Evolutionary conservation across 2,113 vertebrate genomes (phyloP).

Genomic region (Acrocephalus kingi): DNA sequence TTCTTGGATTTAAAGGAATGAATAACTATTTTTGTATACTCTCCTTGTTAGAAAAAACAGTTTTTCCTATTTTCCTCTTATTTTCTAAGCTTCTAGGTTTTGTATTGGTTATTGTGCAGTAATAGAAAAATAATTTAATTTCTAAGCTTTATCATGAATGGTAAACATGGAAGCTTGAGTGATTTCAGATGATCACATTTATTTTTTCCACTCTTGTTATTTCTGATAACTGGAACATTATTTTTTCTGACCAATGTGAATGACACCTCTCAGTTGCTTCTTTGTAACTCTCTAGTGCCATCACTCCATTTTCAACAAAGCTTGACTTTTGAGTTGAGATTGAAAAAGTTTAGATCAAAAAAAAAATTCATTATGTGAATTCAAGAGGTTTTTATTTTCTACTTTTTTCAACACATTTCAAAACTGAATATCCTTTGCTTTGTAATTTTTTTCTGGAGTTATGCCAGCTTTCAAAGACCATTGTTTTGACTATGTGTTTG

Average conservation of each 20-base stretch:
- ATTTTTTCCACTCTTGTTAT: background rate
- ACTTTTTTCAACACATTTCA: background rate
- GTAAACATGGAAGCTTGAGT: background rate
- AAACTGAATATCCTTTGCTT: constrained; percentile 8
- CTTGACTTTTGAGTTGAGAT: background rate
- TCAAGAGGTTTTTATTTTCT: background rate
- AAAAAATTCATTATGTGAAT: background rate
- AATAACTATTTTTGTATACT: background rate
- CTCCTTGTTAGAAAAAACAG: background rate
- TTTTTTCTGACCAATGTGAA: background rate
- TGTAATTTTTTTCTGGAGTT: constrained; percentile 4
- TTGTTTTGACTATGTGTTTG: constrained; percentile 32
- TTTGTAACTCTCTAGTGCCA: background rate
- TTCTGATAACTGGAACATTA: background rate
- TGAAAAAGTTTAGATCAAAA: background rate
- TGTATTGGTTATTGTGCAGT: background rate
- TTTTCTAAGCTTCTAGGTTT: background rate
- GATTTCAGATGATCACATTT: background rate
- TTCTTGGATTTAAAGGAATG: background rate
- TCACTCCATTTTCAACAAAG: background rate
- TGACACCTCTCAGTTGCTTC: background rate
- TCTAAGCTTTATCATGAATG: background rate
- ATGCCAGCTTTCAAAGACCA: background rate
- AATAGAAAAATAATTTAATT: background rate
- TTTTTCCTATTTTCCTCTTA: background rate